phyloP scores from a whole-genome alignment of 2,888 invertebrate genomes.

The Octonoba sinensis region DNA sequence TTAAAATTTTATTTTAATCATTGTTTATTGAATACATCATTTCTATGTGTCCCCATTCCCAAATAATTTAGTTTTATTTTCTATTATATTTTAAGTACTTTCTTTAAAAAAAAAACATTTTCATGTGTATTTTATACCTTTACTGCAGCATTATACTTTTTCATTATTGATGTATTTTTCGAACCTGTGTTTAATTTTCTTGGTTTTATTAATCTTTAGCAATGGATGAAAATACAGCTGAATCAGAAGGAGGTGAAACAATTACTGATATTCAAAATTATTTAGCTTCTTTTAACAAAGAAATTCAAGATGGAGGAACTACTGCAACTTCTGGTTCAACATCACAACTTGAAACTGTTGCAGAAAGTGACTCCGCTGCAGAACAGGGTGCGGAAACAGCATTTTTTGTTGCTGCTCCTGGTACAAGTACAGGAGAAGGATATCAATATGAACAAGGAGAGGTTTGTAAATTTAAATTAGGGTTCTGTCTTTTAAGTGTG shows the following conservation, averaged over 20 bases:
- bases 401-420: slow-evolving; percentile 51
- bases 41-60: too few relatives aligned
- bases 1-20: too few relatives aligned
- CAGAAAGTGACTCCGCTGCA: slow-evolving; percentile 30
- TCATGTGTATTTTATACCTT: too few relatives aligned
- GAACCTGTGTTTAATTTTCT: too few relatives aligned
- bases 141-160: too few relatives aligned
- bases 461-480: slow-evolving; percentile 3
- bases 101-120: too few relatives aligned
- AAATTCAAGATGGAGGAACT: slow-evolving; percentile 75
- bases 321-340: slow-evolving; percentile 26
- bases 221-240: slow-evolving; percentile 56
- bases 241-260: slow-evolving; percentile 71
- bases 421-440: slow-evolving; percentile 39
- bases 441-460: slow-evolving; percentile 58
- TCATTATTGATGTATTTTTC: too few relatives aligned
- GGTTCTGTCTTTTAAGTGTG: too few relatives aligned
- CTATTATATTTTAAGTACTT: too few relatives aligned
- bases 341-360: slow-evolving; percentile 20
- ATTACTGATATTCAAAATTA: slow-evolving; percentile 84
- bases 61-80: too few relatives aligned
- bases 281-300: slow-evolving; percentile 85
- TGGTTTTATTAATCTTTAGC: too few relatives aligned
- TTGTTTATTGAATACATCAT: too few relatives aligned
- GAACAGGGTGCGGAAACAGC: slow-evolving; percentile 30